Conservation (phyloP, 1,140 invertebrate species). For the Drosophila nasuta region DNA sequence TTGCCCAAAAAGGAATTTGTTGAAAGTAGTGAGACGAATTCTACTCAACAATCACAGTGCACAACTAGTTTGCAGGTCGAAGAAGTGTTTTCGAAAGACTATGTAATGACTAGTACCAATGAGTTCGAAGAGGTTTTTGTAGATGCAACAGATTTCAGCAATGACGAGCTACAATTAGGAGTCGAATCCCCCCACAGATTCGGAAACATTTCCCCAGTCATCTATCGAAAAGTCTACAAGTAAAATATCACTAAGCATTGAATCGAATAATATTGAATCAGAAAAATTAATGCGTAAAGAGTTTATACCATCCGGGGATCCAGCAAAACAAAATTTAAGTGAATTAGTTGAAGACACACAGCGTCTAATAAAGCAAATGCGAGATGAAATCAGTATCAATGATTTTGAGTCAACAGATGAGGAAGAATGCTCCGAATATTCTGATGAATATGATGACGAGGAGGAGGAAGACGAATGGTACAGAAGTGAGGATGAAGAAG, state of each 20-base stretch:
- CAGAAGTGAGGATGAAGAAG: constrained; percentile 85
- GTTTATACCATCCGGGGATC: constrained; percentile 76
- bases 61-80: too few relatives aligned
- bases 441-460: constrained; percentile 82
- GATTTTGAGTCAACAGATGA: constrained; percentile 86
- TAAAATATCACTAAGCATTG: constrained; percentile 49
- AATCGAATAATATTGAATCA: constrained; percentile 51
- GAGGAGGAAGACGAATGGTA: constrained; percentile 86
- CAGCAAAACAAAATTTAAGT: constrained; percentile 85
- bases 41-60: neutral
- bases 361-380: constrained; percentile 87
- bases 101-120: constrained; percentile 14
- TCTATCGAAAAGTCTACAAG: constrained; percentile 49
- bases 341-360: constrained; percentile 87
- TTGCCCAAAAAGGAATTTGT: constrained; percentile 19
- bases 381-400: constrained; percentile 87
- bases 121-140: constrained; percentile 68
- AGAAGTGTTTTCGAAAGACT: neutral
- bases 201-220: constrained; percentile 39
- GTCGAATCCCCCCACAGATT: constrained; percentile 65
- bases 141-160: constrained; percentile 67
- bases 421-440: constrained; percentile 86
- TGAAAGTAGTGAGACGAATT: neutral
- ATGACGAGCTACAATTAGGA: constrained; percentile 28
- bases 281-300: constrained; percentile 59